A percentile compares a stretch with the other conserved stretches of the same genome.
Evolutionary conservation across 2,888 invertebrate species (phyloP).

Genomic region (Flexamia atlantica): DNA sequence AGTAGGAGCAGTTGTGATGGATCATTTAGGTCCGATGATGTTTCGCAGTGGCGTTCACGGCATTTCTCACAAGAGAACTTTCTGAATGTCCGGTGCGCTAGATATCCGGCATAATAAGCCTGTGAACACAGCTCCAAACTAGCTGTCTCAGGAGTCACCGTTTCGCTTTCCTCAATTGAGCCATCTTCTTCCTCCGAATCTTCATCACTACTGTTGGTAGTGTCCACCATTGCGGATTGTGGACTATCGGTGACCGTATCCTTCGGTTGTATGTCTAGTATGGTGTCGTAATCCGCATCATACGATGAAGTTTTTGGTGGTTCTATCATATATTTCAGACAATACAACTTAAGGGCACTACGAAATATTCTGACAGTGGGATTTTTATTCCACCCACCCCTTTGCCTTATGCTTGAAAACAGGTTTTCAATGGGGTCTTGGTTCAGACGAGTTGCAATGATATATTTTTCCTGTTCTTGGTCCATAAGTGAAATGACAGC

Average conservation of each 20-base stretch:
- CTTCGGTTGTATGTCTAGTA: constrained; percentile 16
- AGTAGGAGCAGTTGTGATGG: neutral
- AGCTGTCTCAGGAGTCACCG: neutral
- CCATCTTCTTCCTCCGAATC: neutral
- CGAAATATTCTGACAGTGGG: constrained; percentile 66
- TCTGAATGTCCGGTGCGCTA: constrained; percentile 43
- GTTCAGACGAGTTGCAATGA: constrained; percentile 61
- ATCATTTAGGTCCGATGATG: neutral
- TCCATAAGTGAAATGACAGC: constrained; percentile 67
- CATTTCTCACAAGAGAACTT: constrained; percentile 59
- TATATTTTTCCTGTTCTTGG: neutral
- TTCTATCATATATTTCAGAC: constrained; percentile 24
- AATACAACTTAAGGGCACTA: constrained; percentile 2
- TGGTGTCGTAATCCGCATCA: constrained; percentile 58
- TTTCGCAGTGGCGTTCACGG: neutral
- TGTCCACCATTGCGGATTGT: neutral
- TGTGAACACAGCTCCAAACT: constrained; percentile 61
- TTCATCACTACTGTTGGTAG: neutral
- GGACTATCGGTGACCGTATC: neutral
- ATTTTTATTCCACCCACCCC: constrained; percentile 68
- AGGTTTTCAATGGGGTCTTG: constrained; percentile 70
- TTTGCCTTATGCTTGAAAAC: constrained; percentile 67
- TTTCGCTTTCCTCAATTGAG: neutral
- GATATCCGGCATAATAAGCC: constrained; percentile 62
- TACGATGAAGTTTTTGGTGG: constrained; percentile 49